Evolutionary conservation across 1,140 invertebrate genomes (phyloP), one percentile per base, ranked within the genome.

Genomic region (Drosophila tani): DNA sequence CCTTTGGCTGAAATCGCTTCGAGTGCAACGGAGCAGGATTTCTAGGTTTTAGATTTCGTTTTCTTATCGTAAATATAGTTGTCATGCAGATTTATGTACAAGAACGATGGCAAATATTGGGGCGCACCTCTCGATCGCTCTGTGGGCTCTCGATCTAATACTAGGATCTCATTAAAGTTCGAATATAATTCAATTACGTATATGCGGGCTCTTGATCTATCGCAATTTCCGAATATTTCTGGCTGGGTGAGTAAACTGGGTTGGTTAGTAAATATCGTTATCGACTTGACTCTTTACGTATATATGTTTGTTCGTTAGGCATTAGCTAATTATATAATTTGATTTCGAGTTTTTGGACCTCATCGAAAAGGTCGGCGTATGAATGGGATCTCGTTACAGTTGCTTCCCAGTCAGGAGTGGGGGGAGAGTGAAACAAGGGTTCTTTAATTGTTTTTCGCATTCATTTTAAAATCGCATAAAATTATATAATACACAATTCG

Each of bases 401-500:
- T 66, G 77, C 47, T 51, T 70, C 70, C 70, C 70, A 43, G 70
- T 51, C 70, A 24, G 53, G 35, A 38, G 35, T 38, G 53, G 19
- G 53, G 51, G 53, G 41, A 64, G 45, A 64, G 45, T 75, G 56
- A 86, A 88, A 78, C 82, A 68, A 88, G 60, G 68, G 29, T 43
- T 51, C 11, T 76, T 82, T 75, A 57, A 65, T 81, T 85, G 73
- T 90, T 82, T 77, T 82, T 88, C 75, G 63, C 65, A 79, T 88
- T 85, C 84, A 85, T 90, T 90, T 83, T 40, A 59, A 88, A 88
- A 90, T 88, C 84, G 84, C 85, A 84, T 84, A 81, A 90, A 84
- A 91, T 88, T 75, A 88, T 88, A 90, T 90, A 85, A 85, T 88
- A 88, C 86, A 88, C 85, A 88, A 88, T 76, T 85, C 57, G 84